A percentile compares a stretch with the other conserved stretches of the same genome.
These are phyloP conservation scores for Ptilorrhoa leucosticta DNA, from an alignment of 2,113 vertebrate species.

Conservation along the genomic window DNA sequence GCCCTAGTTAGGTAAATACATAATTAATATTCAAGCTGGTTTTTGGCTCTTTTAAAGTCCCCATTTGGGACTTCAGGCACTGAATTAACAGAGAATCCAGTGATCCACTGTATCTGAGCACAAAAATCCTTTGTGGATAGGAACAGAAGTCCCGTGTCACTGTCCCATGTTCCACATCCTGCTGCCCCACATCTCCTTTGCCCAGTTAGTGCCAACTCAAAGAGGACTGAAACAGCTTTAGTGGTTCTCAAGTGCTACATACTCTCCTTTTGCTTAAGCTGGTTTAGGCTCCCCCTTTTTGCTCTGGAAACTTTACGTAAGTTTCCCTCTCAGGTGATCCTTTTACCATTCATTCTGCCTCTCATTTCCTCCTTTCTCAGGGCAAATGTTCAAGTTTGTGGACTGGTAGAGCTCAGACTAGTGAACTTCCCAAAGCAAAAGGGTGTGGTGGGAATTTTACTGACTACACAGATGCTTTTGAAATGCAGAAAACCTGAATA, in stretches of 20 bases:
- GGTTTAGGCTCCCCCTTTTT: neutral
- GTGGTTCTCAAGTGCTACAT: neutral
- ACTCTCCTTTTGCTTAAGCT: neutral
- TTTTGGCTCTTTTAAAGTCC: neutral
- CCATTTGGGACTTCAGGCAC: neutral
- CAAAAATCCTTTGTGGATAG: fast-evolving
- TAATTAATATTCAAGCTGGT: neutral
- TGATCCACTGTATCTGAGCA: neutral
- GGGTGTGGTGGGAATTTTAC: neutral
- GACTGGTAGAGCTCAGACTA: neutral
- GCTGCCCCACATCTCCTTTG: neutral
- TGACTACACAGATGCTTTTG: neutral
- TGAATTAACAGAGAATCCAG: neutral
- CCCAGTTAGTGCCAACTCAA: neutral
- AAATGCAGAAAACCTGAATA: neutral
- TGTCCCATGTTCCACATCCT: neutral
- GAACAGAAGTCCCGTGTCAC: neutral
- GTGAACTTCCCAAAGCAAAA: neutral
- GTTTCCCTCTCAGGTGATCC: neutral
- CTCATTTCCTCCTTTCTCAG: neutral
- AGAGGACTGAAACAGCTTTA: neutral
- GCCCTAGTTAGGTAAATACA: neutral
- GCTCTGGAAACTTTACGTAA: neutral
- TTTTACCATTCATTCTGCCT: neutral
- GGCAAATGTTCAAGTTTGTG: neutral